Conservation (phyloP, 2,797 vertebrate species). For the Chelidonichthys spinosus region DNA sequence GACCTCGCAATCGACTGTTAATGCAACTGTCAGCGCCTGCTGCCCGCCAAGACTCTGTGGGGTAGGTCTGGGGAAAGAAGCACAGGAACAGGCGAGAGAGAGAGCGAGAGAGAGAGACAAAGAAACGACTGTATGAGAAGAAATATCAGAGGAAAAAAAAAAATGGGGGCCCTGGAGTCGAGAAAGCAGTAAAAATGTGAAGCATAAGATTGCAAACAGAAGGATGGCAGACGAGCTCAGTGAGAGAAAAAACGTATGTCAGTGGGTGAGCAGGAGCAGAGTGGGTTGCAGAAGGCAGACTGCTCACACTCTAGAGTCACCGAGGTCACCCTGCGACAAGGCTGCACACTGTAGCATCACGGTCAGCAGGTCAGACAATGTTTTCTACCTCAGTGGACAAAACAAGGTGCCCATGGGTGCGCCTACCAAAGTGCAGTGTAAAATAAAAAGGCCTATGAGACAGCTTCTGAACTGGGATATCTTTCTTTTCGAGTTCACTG, state of each 20-base stretch:
- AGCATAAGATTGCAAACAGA: constrained; percentile 30
- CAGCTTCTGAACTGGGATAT: background rate
- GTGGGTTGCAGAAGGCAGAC: constrained; percentile 43
- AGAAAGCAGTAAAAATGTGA: constrained; percentile 39
- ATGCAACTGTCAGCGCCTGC: constrained; percentile 84
- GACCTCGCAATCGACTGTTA: constrained; percentile 85
- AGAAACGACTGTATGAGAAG: constrained; percentile 25
- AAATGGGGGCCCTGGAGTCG: constrained; percentile 22
- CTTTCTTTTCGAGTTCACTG: background rate
- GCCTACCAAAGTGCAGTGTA: background rate
- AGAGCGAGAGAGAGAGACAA: constrained; percentile 17
- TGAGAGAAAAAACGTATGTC: constrained; percentile 54
- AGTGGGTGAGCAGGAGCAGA: constrained; percentile 33
- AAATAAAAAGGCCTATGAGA: background rate
- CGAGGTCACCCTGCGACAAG: constrained; percentile 63
- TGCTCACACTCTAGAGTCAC: constrained; percentile 65
- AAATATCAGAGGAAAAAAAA: constrained; percentile 15
- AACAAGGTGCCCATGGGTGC: constrained; percentile 32
- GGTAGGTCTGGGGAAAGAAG: constrained; percentile 52
- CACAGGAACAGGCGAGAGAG: constrained; percentile 28
- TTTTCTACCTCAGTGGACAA: constrained; percentile 56
- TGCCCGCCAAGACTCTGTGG: constrained; percentile 67
- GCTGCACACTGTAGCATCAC: constrained; percentile 52
- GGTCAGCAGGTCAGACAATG: constrained; percentile 66
- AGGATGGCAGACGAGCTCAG: constrained; percentile 40